phyloP scores from a whole-genome alignment of 1,140 invertebrate species.

The Andrena cerasifolii region DNA sequence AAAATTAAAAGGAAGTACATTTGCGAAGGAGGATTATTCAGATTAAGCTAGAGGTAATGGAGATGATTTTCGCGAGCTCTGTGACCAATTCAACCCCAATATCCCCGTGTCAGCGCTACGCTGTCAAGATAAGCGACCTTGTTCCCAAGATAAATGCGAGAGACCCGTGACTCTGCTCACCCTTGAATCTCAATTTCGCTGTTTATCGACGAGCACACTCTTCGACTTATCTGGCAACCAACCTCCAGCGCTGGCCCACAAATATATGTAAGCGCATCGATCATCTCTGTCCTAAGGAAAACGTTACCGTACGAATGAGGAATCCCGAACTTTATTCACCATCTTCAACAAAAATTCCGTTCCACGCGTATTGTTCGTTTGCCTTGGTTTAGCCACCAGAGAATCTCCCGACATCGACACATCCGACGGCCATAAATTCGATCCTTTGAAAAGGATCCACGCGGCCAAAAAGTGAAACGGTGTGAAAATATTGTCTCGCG shows the following conservation, averaged over 20 bases:
- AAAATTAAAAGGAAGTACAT: slow-evolving; percentile 24
- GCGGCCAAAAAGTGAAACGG: not conserved
- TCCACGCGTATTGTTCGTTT: not conserved
- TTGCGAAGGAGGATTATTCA: slow-evolving; percentile 69
- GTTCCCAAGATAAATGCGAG: slow-evolving; percentile 16
- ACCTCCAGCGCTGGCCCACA: not conserved
- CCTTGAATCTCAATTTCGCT: not conserved
- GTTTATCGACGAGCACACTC: slow-evolving; percentile 32
- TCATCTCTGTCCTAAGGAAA: not conserved
- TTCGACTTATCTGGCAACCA: not conserved
- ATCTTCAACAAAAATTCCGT: too few relatives aligned
- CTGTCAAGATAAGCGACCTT: slow-evolving; percentile 26
- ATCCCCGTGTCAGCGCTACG: slow-evolving; percentile 64
- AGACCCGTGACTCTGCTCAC: not conserved
- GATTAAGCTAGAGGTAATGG: slow-evolving; percentile 68
- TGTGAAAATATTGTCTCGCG: not conserved
- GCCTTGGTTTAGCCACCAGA: not conserved
- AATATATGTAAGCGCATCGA: not conserved
- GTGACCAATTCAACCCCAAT: slow-evolving; percentile 19
- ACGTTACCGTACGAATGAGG: too few relatives aligned
- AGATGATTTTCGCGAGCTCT: slow-evolving; percentile 35
- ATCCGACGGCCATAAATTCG: slow-evolving; percentile 5
- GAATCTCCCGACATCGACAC: not conserved
- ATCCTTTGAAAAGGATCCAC: not conserved
- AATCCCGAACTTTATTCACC: too few relatives aligned